Percentiles rank a stretch among this genome's conserved stretches.
Evolutionary conservation across 53 echinoderm and acorn worm species (phyloP).

Genomic region (Echinarachnius parma): DNA sequence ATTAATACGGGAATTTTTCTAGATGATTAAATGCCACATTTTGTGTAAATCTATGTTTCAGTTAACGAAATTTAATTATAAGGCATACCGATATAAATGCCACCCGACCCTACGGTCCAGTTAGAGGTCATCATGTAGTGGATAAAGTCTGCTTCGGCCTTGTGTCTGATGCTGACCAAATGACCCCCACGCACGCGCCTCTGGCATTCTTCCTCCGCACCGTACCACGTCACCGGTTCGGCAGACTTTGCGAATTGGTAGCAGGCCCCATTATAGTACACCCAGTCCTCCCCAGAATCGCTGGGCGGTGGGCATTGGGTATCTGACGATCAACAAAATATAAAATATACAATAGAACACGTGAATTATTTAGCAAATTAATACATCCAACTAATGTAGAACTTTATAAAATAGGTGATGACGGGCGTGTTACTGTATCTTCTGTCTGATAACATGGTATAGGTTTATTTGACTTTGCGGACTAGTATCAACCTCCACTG

Average conservation of each 20-base stretch:
- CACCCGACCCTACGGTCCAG: constrained; percentile 22
- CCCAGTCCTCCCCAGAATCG: constrained; percentile 19
- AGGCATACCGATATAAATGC: constrained; percentile 71
- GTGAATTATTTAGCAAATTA: no score
- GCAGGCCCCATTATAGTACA: constrained; percentile 30
- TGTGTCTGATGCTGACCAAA: constrained; percentile 55
- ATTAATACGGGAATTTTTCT: no score
- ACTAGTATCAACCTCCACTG: no score
- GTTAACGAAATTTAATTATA: no score
- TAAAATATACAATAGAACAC: no score
- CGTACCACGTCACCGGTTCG: constrained; percentile 39
- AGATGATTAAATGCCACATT: no score
- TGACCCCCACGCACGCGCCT: background rate
- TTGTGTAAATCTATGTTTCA: no score
- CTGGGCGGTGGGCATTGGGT: constrained; percentile 21
- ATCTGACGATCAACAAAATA: background rate
- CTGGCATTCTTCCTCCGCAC: constrained; percentile 42
- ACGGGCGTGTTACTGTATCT: no score
- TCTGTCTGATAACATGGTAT: no score
- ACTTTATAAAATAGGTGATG: no score
- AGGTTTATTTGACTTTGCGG: no score
- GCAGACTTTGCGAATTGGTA: constrained; percentile 36
- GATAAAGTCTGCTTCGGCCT: constrained; percentile 36
- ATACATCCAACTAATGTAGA: no score
- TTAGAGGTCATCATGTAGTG: constrained; percentile 41